Base-by-base conservation (phyloP, 2,797 vertebrate species). In the Anniella stebbinsi region DNA sequence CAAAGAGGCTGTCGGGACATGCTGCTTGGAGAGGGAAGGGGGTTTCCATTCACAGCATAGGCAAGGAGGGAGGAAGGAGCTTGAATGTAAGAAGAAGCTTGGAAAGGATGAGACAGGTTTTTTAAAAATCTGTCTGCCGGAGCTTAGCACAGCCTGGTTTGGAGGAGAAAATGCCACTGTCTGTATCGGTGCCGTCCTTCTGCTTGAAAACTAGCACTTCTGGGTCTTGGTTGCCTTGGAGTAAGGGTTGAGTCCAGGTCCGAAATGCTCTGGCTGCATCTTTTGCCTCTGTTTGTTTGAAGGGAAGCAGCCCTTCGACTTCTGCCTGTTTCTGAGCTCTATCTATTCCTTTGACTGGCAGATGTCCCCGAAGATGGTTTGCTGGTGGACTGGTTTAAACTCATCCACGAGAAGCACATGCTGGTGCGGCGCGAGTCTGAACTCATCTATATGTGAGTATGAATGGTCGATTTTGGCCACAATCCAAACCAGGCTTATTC, bases 331-430 rank as follows among this genome's bases (percentile, higher is more conserved):
- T 83, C 57, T 94, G 28, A 89, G 30, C 17, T 84, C 28, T 78
- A 51, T 88, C n/a, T 67, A 25, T 69, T 0, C 63, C 73, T 81
- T 95, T 94, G 66, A 66, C 87, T 96, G 96, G 90, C 96, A 99
- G 98, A 98, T 80, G 95, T 97, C 93, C 98, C 97, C 2, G 99
- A 99, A 94, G 99, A 99, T 66, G 96, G 95, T 89, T 96, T 99
- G 95, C 96, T 99, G 85, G 98, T 97, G 73, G 98, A 98, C 89
- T 99, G 98, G 98, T 98, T 99, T 94, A 97, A 95, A 94, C 98
- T 99, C 7, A 97, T 98, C 94, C 98, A 98, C 0, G 97, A 99
- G 95, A 98, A 98, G 89, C 98, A 98, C 45, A 90, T 97, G 94
- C 96, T 99, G 92, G 97, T 98, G 92, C 96, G 98, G 84, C 97